These are phyloP conservation scores for Pyrocoelia pectoralis DNA, from an alignment of 2,888 invertebrate genomes.

Conservation along the genomic window DNA sequence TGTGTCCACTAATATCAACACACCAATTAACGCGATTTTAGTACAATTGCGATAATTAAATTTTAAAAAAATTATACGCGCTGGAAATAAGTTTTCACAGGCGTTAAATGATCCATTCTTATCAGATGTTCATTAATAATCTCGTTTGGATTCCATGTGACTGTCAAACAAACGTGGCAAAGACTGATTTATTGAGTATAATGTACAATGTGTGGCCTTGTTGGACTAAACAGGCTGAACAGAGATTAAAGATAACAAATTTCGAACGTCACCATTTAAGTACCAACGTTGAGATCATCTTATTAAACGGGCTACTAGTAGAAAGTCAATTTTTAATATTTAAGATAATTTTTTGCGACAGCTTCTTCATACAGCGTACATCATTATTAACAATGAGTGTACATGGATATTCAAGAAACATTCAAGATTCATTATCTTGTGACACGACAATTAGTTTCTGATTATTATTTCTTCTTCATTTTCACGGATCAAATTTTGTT, in stretches of 20 bases:
- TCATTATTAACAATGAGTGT: too few species aligned
- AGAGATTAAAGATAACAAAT: slow-evolving; percentile 3
- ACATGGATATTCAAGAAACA: too few species aligned
- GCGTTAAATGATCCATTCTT: background rate
- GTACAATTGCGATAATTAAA: background rate
- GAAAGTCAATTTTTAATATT: too few species aligned
- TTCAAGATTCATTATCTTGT: too few species aligned
- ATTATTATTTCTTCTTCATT: too few species aligned
- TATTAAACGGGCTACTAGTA: background rate
- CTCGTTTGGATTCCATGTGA: background rate
- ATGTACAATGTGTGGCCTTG: slow-evolving; percentile 1
- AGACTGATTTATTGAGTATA: background rate
- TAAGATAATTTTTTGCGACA: too few species aligned
- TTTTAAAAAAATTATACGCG: background rate
- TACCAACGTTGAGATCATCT: background rate
- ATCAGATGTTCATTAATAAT: background rate
- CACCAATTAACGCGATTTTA: slow-evolving; percentile 8
- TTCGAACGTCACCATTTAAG: background rate
- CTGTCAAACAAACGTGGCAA: slow-evolving; percentile 3
- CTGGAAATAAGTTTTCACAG: background rate
- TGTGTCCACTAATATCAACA: slow-evolving; percentile 17
- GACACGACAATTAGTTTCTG: too few species aligned
- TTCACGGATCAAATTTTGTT: too few species aligned
- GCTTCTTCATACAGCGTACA: too few species aligned
- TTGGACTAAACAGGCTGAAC: background rate